Evolutionary conservation across 1,140 invertebrate genomes (phyloP), one percentile per base, ranked within the genome.

Genomic region (Formica exsecta): DNA sequence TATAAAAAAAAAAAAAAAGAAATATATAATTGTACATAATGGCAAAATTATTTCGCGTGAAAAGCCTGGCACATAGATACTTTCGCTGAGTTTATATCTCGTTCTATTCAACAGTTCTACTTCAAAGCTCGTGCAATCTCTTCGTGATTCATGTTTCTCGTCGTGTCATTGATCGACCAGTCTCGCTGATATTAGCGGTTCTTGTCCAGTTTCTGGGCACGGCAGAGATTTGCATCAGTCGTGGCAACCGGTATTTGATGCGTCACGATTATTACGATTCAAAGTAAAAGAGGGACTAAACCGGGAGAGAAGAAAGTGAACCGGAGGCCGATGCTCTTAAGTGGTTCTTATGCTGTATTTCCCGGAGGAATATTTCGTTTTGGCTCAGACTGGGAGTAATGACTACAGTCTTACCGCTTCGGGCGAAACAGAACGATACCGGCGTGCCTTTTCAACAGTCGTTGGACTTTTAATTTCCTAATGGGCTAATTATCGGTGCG

Each of bases 331-430:
- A 87, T 74, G 84, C 87, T 91, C 85, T 90, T 91, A 87, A 92
- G 83, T 70, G 79, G 87, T 86, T 87, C 88, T 91, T 91, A 90
- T 83, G 76, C 68, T 73, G 77, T 89, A 92, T 91, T 92, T 92
- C 87, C 90, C 88, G 61, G 77, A 71, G 91, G 88, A 68, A 91
- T 91, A 91, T 91, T 92, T 90, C 81, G 85, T 91, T 90, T 83
- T 79, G 88, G 66, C 73, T 80, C 83, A 77, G 81, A 77, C 70
- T 51, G 36, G 44, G 54, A 75, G 70, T 87, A 89, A 89, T 89
- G 76, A 86, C 73, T 86, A 48, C 54, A 25, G 64, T 70, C 44
- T 74, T 51, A 75, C 75, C 65, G 62, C 44, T 66, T 59, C 76
- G 13, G 41, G 4, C n/a, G 76, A 70, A 70, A 70, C 13, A 9